Evolutionary conservation across 2,797 vertebrate species (phyloP), one percentile per base, ranked within the genome.

Genomic region (Gambelia wislizenii): DNA sequence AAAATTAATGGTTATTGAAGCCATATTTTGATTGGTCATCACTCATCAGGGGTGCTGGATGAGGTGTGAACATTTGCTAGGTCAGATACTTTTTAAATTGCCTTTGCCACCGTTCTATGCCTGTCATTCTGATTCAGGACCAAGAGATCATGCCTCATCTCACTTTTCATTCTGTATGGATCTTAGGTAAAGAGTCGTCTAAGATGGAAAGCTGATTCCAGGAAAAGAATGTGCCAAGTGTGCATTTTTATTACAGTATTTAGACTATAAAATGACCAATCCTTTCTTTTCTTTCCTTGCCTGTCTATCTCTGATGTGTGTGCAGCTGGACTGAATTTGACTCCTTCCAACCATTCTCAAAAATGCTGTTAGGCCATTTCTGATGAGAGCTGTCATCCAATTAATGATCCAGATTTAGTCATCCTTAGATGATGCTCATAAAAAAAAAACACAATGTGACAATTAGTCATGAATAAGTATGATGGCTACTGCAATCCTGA

Each of bases 161-260:
- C 16, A 14, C 14, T 1, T 52, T 84, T 86, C 64, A 64, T 80
- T 64, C n/a, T 47, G 61, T 5, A 20, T 12, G 59, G 70, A 89
- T 8, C 22, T 6, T 61, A 44, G 14, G 36, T n/a, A 27, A 30
- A 81, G 13, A 49, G 10, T 18, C 54, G 49, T 44, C n/a, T 44
- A 61, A 88, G 8, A 7, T 87, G 56, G 4, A 59, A 59, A 39
- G 1, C 86, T 90, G 27, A 76, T 83, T 49, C 5, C 36, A 70
- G 33, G 25, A 83, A 89, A 82, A 75, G 67, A 90, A 79, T 42
- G 36, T 52, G 18, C 59, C 10, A 33, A 69, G 91, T 25, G 4
- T 12, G 30, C 30, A 8, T 5, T 87, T 86, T 90, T 84, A 83
- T 64, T 86, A 74, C 90, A 88, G 14, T 39, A 2, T 30, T 39